Evolutionary conservation across 2,113 vertebrate species (phyloP), one percentile per base, ranked within the genome.

Genomic region (Sphyrna mokarran): DNA sequence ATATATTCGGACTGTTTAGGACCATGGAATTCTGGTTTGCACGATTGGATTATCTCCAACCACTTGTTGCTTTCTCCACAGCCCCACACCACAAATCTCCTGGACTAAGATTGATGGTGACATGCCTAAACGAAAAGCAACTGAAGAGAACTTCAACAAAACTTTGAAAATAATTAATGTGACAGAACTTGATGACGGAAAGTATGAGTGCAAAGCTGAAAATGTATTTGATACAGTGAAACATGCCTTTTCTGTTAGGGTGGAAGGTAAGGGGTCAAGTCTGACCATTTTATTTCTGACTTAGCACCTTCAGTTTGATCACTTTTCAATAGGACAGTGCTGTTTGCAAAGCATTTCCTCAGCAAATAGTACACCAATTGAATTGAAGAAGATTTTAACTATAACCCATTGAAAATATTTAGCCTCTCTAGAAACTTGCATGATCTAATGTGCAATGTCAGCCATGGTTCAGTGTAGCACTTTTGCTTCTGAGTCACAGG

Each of bases 41-140:
- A 37, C 4, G 93, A 70, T 70, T 13, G 48, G 23, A 26, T 48
- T 95, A 68, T 69, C 37, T 69, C n/a, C 22, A 72, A 72, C 37
- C 18, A 29, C 9, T 66, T 70, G 8, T 33, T 43, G 96, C 89
- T 96, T 96, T 95, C 4, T 26, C 95, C 69, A 70, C 95, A 99
- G 99, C 95, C 99, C 99, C 40, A 99, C 99, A 96, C 99, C 99
- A 40, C 97, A 97, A 95, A 97, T 99, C 0, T 98, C 97, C n/a
- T 99, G 99, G 99, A 78, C 96, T 5, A 99, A 98, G 96, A 7
- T 98, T 0, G 98, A 97, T 0, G 96, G 97, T 0, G 96, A 96
- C 14, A 97, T 98, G 90, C 97, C 97, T 8, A 97, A 98, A 7
- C 96, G 95, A 0, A 98, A 97, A 96, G 97, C 97, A 10, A 96